Percentiles rank a stretch among this genome's conserved stretches.
phyloP scores from a whole-genome alignment of 2,888 invertebrate species.

The Galeopsomyia nigrocyanea region DNA sequence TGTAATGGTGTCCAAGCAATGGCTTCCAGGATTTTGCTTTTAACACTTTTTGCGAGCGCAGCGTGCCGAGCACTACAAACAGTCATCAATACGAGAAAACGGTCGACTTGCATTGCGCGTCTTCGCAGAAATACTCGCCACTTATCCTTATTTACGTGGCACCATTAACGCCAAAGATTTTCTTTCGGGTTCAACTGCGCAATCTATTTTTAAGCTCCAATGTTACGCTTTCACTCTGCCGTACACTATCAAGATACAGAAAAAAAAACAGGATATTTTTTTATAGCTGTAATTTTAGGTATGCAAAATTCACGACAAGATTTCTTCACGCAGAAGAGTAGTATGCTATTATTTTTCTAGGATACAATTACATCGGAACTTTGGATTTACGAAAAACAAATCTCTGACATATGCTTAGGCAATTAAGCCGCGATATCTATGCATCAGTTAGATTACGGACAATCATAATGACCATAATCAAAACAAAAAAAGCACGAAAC shows the following conservation, averaged over 20 bases:
- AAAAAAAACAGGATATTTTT: no score
- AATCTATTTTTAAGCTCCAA: no score
- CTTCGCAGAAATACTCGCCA: constrained; percentile 28
- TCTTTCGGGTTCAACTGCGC: no score
- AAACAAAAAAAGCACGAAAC: constrained; percentile 24
- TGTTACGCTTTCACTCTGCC: no score
- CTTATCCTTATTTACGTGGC: constrained; percentile 40
- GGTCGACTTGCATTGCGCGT: neutral
- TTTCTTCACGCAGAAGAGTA: no score
- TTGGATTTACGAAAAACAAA: neutral
- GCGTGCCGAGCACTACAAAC: neutral
- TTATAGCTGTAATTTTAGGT: no score
- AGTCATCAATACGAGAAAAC: no score
- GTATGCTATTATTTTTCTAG: no score
- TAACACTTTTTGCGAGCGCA: constrained; percentile 19
- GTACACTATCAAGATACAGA: no score
- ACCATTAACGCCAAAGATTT: constrained; percentile 24
- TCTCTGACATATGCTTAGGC: constrained; percentile 22
- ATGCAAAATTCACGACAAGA: no score
- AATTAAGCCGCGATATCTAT: constrained; percentile 34
- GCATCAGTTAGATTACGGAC: constrained; percentile 33
- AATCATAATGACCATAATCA: constrained; percentile 33
- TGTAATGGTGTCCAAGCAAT: constrained; percentile 17
- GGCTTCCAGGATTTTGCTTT: constrained; percentile 30
- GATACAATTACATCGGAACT: no score